Evolutionary conservation across 2,797 vertebrate species (phyloP), one percentile per base, ranked within the genome.

Genomic region (Alosa sapidissima): DNA sequence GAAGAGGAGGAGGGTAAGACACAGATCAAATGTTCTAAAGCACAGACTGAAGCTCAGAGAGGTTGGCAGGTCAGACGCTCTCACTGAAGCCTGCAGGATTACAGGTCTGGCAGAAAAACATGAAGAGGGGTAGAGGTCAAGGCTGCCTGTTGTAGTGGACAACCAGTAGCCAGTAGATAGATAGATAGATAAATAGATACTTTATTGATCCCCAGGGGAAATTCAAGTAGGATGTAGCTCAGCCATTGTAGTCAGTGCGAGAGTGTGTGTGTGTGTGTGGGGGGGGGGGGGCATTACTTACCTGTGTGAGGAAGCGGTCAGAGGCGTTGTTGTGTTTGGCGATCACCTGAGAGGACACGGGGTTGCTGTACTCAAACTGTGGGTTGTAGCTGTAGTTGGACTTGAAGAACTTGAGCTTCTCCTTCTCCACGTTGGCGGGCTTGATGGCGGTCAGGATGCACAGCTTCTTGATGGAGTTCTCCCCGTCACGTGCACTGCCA

Each of bases 361-460:
- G 96, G 87, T 94, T 96, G 83, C 94, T 95, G 86, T 99, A 99
- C 51, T 97, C 96, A 93, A 99, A 99, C 33, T 97, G 97, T 16
- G 98, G 98, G 83, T 98, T 96, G 91, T 97, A 98, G 14, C 87
- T 94, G 91, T 97, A 98, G 87, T 96, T 95, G 0, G 97, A 97
- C 91, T 92, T 92, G 90, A 99, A 98, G 91, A 99, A 99, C 60
- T 93, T 96, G 36, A 89, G 86, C 89, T 97, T 98, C 89, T 99
- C 98, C 55, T 91, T 96, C 89, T 98, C 96, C 81, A 98, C 95
- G 0, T 99, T 99, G 83, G 91, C 95, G 0, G 98, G 98, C 88
- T 98, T 99, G 91, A 99, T 96, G 5, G 97, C 97, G 0, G 97
- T 91, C 51, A 99, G 93, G 48, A 98, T 95, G 89, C 97, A 98